Evolutionary conservation across 2,113 vertebrate species (phyloP).

Genomic region (Solenodon paradoxus): DNA sequence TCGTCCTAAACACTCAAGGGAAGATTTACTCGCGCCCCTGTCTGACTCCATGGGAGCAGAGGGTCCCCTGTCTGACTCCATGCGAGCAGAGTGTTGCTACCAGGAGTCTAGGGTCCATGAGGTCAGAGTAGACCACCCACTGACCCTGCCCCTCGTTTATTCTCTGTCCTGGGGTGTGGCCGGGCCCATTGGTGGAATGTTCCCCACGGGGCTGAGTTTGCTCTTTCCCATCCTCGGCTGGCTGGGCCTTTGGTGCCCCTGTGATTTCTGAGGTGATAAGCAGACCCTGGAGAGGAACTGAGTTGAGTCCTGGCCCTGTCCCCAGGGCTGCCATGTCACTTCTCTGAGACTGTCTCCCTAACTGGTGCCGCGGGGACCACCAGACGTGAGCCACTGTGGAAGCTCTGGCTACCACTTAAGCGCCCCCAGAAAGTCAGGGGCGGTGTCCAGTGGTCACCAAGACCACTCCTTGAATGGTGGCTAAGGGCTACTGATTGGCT

Average conservation of each 20-base stretch:
- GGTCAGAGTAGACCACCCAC: neutral
- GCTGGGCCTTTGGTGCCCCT: neutral
- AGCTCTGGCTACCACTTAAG: too few relatives aligned
- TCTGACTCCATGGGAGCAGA: neutral
- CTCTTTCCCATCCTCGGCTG: neutral
- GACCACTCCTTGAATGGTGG: neutral
- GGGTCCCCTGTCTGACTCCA: neutral
- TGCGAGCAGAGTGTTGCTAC: neutral
- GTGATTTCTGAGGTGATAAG: neutral
- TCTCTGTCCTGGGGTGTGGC: neutral
- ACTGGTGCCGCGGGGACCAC: too few relatives aligned
- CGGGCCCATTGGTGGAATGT: rapidly evolving
- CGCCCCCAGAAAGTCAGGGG: neutral
- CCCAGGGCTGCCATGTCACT: neutral
- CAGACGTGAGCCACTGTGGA: neutral
- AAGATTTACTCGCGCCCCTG: neutral
- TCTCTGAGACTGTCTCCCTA: neutral
- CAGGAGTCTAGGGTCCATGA: neutral
- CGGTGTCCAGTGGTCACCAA: neutral
- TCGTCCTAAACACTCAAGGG: neutral
- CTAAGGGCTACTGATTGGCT: too few relatives aligned
- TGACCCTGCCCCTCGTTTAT: too few relatives aligned
- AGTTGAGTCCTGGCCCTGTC: neutral
- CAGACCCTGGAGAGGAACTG: neutral
- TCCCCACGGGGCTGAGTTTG: neutral